A percentile compares a stretch with the other conserved stretches of the same genome.
Evolutionary conservation across 23 tunicate species (phyloP).

Genomic region (Ascidia mentula): DNA sequence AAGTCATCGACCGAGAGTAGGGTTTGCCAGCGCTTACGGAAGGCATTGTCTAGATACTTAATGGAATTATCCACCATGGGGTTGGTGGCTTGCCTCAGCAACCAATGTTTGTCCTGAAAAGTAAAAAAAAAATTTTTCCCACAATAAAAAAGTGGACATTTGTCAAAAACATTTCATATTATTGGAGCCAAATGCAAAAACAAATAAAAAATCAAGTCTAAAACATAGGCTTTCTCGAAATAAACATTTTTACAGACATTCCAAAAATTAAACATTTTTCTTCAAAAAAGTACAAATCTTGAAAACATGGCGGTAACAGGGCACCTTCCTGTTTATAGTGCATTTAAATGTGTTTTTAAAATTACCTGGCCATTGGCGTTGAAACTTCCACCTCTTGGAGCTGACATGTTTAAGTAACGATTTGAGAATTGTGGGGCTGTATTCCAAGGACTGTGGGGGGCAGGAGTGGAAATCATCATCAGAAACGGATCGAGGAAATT

Average conservation of each 20-base stretch:
- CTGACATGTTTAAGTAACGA: conserved; percentile 32
- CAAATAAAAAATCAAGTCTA: not conserved
- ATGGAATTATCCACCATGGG: conserved; percentile 72
- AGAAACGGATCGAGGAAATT: conserved; percentile 46
- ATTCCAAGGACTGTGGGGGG: conserved; percentile 96
- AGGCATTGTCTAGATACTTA: conserved; percentile 72
- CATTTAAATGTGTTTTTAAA: too few species aligned
- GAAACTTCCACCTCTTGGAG: conserved; percentile 64
- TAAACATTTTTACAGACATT: too few species aligned
- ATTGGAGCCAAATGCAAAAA: not conserved
- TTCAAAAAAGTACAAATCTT: too few species aligned
- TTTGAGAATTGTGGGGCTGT: conserved; percentile 72
- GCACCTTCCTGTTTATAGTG: too few species aligned
- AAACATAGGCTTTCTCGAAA: not conserved
- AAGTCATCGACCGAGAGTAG: conserved; percentile 91
- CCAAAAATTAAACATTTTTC: too few species aligned
- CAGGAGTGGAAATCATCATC: conserved; percentile 96
- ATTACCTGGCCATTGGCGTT: conserved; percentile 77
- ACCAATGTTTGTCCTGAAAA: conserved; percentile 67
- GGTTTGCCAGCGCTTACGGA: conserved; percentile 81
- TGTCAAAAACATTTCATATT: too few species aligned
- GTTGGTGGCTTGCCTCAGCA: conserved; percentile 74
- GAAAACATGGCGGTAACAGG: too few species aligned
- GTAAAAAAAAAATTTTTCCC: not conserved
- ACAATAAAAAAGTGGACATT: too few species aligned